These are phyloP conservation scores for Vannuccia rotundouncinata DNA, from an alignment of 2,888 invertebrate genomes.

Conservation along the genomic window DNA sequence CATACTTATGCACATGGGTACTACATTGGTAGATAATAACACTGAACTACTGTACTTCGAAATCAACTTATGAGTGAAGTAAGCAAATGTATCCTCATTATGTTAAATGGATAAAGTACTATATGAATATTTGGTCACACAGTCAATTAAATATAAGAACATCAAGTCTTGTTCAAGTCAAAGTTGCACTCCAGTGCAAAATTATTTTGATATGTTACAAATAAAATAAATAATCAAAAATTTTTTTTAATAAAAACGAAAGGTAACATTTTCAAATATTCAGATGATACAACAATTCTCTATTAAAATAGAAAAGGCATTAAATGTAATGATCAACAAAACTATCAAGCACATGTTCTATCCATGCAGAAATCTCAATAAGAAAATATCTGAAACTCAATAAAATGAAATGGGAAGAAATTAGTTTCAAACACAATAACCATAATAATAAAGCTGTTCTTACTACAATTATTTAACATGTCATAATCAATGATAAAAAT, in stretches of 20 bases:
- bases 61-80: too few species aligned
- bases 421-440: background rate
- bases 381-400: background rate
- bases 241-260: background rate
- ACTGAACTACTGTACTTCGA: too few species aligned
- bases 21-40: too few species aligned
- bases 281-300: background rate
- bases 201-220: background rate
- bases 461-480: background rate
- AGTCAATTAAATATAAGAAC: background rate
- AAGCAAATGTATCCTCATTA: too few species aligned
- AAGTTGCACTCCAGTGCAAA: background rate
- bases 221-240: background rate
- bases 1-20: too few species aligned
- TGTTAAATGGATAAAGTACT: background rate
- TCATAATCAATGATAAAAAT: background rate
- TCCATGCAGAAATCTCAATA: background rate
- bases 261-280: background rate
- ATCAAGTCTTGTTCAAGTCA: background rate
- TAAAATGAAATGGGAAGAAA: background rate
- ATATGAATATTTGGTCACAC: background rate
- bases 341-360: background rate
- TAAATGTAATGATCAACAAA: background rate
- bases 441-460: background rate
- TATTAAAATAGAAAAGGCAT: background rate